Evolutionary conservation across 2,888 invertebrate species (phyloP).

Genomic region (Drosophila glabriapex): DNA sequence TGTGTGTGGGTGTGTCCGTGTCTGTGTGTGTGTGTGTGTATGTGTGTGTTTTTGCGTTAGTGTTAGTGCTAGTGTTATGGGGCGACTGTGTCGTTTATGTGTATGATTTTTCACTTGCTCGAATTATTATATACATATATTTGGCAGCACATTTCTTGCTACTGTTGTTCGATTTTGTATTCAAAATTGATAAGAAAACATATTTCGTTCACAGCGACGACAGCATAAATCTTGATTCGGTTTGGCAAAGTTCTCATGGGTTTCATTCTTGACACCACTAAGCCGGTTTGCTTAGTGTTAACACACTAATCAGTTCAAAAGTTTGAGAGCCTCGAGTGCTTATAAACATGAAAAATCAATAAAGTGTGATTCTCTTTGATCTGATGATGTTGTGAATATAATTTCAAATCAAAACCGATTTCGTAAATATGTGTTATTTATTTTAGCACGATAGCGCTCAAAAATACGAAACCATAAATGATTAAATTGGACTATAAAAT

Average conservation of each 20-base stretch:
- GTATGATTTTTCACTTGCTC: slow-evolving; percentile 78
- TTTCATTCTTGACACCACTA: neutral
- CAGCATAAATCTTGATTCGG: slow-evolving; percentile 20
- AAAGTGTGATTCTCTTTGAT: neutral
- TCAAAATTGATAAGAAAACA: slow-evolving; percentile 58
- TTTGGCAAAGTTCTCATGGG: neutral
- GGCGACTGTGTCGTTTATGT: slow-evolving; percentile 62
- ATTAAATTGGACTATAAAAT: neutral
- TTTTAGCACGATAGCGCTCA: neutral
- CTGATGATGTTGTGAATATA: neutral
- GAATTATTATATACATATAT: slow-evolving; percentile 67
- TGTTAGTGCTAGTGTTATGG: slow-evolving; percentile 21
- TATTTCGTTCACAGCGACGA: slow-evolving; percentile 36
- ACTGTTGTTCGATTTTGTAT: slow-evolving; percentile 48
- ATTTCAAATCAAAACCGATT: neutral
- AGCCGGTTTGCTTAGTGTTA: neutral
- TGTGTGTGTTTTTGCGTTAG: slow-evolving; percentile 43
- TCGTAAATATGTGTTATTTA: neutral
- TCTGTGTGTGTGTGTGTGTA: slow-evolving; percentile 41
- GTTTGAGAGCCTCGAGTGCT: neutral
- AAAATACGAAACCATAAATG: neutral
- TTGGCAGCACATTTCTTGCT: slow-evolving; percentile 64
- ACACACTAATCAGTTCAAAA: neutral
- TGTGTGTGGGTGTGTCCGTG: slow-evolving; percentile 12
- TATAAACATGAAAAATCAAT: neutral